phyloP scores from a whole-genome alignment of 2,888 invertebrate species.

The Drosophila acutilabella region DNA sequence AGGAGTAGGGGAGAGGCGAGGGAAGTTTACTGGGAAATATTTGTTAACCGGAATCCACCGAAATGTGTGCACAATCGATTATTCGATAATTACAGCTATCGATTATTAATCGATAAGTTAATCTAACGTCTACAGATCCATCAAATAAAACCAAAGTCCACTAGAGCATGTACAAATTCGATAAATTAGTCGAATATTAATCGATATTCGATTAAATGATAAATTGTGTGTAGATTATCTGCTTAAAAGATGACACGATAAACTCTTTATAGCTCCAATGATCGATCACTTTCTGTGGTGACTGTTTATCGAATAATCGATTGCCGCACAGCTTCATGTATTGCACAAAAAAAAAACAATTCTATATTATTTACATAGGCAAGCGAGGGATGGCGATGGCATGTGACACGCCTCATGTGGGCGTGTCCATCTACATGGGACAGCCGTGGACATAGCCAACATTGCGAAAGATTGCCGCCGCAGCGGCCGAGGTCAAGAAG shows the following conservation, averaged over 20 bases:
- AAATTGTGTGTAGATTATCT: too few relatives aligned
- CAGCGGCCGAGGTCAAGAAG: slow-evolving; percentile 88
- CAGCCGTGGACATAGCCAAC: slow-evolving; percentile 91
- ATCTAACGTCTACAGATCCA: too few relatives aligned
- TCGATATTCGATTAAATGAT: too few relatives aligned
- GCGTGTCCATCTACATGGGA: slow-evolving; percentile 86
- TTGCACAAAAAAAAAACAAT: slow-evolving; percentile 63
- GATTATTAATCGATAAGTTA: too few relatives aligned
- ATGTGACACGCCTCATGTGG: background rate
- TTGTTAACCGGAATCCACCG: too few relatives aligned
- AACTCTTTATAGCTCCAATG: too few relatives aligned
- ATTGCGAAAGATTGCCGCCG: slow-evolving; percentile 90
- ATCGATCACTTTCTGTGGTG: background rate
- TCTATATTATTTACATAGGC: slow-evolving; percentile 57
- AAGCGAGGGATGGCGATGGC: slow-evolving; percentile 20
- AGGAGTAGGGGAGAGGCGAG: background rate
- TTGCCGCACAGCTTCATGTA: slow-evolving; percentile 30
- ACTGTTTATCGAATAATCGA: slow-evolving; percentile 1
- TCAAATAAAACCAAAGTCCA: too few relatives aligned
- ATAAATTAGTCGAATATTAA: too few relatives aligned
- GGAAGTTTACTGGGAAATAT: background rate
- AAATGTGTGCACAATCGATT: background rate
- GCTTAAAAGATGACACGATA: too few relatives aligned
- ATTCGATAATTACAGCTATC: background rate
- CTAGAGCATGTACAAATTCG: too few relatives aligned